Base-by-base conservation (phyloP, 2,888 invertebrate genomes). In the Agrilus mali region DNA sequence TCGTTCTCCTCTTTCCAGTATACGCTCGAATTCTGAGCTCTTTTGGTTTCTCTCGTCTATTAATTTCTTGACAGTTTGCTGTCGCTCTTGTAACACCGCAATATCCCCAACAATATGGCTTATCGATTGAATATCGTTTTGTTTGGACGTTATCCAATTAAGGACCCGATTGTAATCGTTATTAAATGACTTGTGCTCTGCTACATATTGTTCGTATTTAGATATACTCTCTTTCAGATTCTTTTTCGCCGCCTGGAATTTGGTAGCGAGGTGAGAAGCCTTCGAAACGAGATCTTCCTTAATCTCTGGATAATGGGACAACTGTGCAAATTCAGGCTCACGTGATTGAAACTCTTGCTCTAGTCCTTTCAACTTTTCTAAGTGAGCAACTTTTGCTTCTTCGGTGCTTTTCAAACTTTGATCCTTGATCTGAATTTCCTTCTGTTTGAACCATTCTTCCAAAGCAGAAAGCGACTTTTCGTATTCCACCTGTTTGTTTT, bases 1-100 rank as follows among this genome's bases (percentile, higher is more conserved):
- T 63, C 87, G 89, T 67, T 96, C 95, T 2, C 94, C 94, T 31
- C 84, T 75, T 56, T 90, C 90, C 10, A 92, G 74, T 5, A 93
- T 75, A 37, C 82, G 78, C 62, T 93, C 93, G 60, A 94, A 88
- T 33, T 75, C 74, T 0, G 81, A 78, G 33, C 82, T 82, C 60
- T 88, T 86, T 53, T 81, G 82, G 16, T 86, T 86, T 51, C 85
- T 78, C 17, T 60, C 56, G 13, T 92, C 90, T 12, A 82, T 78
- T 44, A 94, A 72, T 55, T 84, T 80, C 41, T 85, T 80, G 20
- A 90, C 77, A 55, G 82, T 82, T 50, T 82, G 82, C 60, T 89
- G 86, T 49, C 86, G 77, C 46, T 84, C 85, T 73, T 93, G 82
- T 33, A 94, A 67, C 10, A 86, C 78, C 38, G 79, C 77, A 48